Conservation (phyloP, 2,797 vertebrate genomes). For the Galagoides demidoff region DNA sequence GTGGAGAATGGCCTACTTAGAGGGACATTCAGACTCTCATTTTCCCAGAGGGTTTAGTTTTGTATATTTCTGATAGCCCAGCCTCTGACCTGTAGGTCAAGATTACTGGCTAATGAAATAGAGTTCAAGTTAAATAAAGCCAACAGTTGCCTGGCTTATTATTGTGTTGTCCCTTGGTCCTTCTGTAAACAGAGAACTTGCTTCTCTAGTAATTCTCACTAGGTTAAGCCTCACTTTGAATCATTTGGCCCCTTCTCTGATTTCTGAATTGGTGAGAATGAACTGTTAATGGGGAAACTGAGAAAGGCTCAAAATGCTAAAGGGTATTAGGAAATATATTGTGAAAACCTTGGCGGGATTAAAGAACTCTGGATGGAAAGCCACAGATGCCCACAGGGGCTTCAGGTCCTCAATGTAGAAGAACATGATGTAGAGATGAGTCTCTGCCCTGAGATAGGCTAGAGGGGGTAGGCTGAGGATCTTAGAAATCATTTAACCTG, state of each 20-base stretch:
- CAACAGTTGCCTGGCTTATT: slow-evolving; percentile 22
- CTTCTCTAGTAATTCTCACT: slow-evolving; percentile 32
- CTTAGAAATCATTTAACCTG: slow-evolving; percentile 33
- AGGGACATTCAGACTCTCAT: neutral
- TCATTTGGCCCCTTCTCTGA: neutral
- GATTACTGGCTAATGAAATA: slow-evolving; percentile 38
- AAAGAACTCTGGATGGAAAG: neutral
- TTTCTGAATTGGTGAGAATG: slow-evolving; percentile 29
- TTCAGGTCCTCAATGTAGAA: neutral
- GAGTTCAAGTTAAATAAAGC: slow-evolving; percentile 58
- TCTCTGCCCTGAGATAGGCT: neutral
- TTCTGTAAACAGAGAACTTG: slow-evolving; percentile 57
- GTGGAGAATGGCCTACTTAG: neutral
- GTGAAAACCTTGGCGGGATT: neutral
- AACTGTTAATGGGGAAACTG: neutral
- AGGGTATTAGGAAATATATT: neutral
- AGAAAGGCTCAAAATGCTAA: neutral
- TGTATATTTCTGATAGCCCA: slow-evolving; percentile 45
- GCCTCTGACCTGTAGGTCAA: slow-evolving; percentile 59
- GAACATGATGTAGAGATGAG: neutral
- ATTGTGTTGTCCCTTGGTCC: slow-evolving; percentile 27
- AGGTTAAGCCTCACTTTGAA: slow-evolving; percentile 23
- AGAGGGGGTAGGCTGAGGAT: neutral
- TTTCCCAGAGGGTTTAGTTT: slow-evolving; percentile 45
- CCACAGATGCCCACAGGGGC: neutral